Conservation (phyloP, 1,140 invertebrate genomes). For the Saxidomus purpurata region DNA sequence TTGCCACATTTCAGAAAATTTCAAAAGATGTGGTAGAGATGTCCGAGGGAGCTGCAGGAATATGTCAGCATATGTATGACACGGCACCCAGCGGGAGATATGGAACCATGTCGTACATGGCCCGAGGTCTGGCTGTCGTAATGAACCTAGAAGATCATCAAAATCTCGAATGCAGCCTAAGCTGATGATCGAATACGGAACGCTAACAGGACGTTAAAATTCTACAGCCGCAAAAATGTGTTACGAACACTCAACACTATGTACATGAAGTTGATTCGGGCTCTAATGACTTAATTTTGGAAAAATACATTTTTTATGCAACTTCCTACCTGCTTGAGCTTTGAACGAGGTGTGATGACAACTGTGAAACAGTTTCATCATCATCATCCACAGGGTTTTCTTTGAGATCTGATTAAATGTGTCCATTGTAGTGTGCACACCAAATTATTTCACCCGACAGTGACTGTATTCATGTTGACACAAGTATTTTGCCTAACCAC, state of each 20-base stretch:
- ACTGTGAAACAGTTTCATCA: neutral
- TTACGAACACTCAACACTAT: no score
- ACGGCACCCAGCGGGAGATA: conserved; percentile 98
- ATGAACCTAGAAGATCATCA: conserved; percentile 78
- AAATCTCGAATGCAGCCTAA: conserved; percentile 82
- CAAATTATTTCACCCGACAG: no score
- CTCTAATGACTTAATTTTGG: no score
- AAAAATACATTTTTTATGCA: no score
- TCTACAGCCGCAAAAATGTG: no score
- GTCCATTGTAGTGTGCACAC: no score
- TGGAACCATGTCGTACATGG: conserved; percentile 99
- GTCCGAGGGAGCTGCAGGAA: conserved; percentile 97
- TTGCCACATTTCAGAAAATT: conserved; percentile 90
- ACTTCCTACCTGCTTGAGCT: no score
- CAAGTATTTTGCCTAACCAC: no score
- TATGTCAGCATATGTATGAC: conserved; percentile 99
- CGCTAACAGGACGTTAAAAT: neutral
- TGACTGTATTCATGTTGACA: no score
- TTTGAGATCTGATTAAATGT: neutral
- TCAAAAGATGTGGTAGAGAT: conserved; percentile 95
- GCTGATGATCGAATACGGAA: conserved; percentile 41
- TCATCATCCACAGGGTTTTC: neutral
- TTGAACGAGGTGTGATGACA: no score
- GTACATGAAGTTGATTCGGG: no score
- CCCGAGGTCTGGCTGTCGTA: conserved; percentile 91